These are phyloP conservation scores for Cygnus buccinator DNA, from an alignment of 2,113 vertebrate species.

Conservation along the genomic window DNA sequence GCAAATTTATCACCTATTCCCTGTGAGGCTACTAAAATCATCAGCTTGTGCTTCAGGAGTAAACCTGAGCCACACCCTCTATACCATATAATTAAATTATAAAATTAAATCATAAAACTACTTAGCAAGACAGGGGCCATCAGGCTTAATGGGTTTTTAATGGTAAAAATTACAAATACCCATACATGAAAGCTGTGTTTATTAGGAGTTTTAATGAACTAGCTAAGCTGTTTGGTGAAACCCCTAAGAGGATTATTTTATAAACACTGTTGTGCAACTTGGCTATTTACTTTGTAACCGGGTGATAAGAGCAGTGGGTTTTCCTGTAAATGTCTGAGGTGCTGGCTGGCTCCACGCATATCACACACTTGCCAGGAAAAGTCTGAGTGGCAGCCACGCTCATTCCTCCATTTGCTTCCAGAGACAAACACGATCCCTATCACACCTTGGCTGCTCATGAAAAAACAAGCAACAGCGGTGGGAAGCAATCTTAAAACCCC, in stretches of 20 bases:
- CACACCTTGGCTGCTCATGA: neutral
- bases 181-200: neutral
- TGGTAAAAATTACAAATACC: constrained; percentile 19
- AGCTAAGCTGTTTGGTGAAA: constrained; percentile 1
- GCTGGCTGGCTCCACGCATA: fast-evolving
- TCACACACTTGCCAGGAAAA: neutral
- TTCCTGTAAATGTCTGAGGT: constrained; percentile 26
- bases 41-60: neutral
- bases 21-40: neutral
- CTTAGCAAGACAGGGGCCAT: neutral
- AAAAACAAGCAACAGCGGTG: neutral
- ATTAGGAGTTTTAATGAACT: constrained; percentile 24
- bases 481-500: neutral
- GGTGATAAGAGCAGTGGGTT: neutral
- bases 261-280: constrained; percentile 1
- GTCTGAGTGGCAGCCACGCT: neutral
- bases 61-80: neutral
- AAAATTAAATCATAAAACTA: neutral
- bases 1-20: neutral
- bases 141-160: constrained; percentile 26
- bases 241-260: constrained; percentile 17
- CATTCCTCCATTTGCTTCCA: neutral
- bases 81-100: neutral
- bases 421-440: neutral
- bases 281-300: constrained; percentile 3